These are phyloP conservation scores for Helobdella robusta DNA, from an alignment of 2,888 invertebrate species.

Conservation along the genomic window DNA sequence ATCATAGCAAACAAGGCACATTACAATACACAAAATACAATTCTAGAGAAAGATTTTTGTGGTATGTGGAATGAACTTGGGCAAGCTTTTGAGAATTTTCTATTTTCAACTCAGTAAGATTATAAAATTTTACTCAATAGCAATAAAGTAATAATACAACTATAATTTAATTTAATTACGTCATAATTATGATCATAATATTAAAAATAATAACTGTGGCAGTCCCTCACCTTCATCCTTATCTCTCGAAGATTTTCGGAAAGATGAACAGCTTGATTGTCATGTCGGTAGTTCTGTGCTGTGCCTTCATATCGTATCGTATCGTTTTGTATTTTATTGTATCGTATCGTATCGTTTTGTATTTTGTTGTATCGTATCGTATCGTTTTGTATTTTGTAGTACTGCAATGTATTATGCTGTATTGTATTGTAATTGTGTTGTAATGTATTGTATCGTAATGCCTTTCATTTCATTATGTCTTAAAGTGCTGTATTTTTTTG, in stretches of 20 bases:
- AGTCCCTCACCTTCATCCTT: slow-evolving; percentile 54
- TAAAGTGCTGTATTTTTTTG: no score
- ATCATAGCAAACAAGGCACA: no score
- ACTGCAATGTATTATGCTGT: no score
- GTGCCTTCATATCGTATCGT: neutral
- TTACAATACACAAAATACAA: no score
- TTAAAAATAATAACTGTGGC: slow-evolving; percentile 30
- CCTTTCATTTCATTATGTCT: no score
- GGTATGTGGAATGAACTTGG: slow-evolving; percentile 73
- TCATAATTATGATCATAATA: neutral
- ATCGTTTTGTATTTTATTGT: no score
- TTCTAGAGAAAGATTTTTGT: slow-evolving; percentile 40
- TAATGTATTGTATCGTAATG: no score
- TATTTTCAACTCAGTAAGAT: slow-evolving; percentile 77
- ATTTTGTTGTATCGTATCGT: no score
- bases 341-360: no score
- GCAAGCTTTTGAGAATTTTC: slow-evolving; percentile 74
- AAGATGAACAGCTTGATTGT: slow-evolving; percentile 68
- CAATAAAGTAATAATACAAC: neutral
- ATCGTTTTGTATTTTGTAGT: no score
- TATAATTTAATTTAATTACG: neutral
- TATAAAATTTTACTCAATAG: neutral
- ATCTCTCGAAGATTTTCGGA: slow-evolving; percentile 54
- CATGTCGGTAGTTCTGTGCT: slow-evolving; percentile 10
- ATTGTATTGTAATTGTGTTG: neutral